Evolutionary conservation across 2,888 invertebrate species (phyloP).

Genomic region (Artemia sinica): DNA sequence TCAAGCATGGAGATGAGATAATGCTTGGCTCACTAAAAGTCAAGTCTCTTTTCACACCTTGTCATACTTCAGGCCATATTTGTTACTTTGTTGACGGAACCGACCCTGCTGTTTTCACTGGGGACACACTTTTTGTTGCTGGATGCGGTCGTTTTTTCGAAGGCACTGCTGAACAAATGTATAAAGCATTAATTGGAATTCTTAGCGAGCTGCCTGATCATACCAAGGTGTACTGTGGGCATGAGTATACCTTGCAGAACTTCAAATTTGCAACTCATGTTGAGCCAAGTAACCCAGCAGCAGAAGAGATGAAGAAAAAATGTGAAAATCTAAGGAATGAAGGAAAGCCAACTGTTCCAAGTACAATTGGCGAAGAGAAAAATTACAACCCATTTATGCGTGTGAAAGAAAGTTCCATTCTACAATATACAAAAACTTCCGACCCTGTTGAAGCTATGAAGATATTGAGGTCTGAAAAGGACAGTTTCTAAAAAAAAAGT

Average conservation of each 20-base stretch:
- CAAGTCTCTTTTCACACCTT: conserved; percentile 75
- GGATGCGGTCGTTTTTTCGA: conserved; percentile 98
- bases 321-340: conserved; percentile 30
- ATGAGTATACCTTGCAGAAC: conserved; percentile 86
- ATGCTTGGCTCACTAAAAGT: conserved; percentile 56
- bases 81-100: conserved; percentile 60
- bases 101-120: conserved; percentile 68
- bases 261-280: conserved; percentile 68
- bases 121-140: conserved; percentile 86
- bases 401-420: conserved; percentile 46
- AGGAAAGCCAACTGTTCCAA: conserved; percentile 67
- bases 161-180: conserved; percentile 89
- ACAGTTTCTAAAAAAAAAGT: conserved; percentile 44
- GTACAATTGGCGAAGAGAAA: conserved; percentile 76
- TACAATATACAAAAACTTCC: conserved; percentile 43
- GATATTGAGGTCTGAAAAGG: conserved; percentile 58
- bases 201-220: conserved; percentile 60
- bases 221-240: conserved; percentile 89
- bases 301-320: conserved; percentile 45
- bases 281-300: conserved; percentile 59
- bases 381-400: conserved; percentile 86
- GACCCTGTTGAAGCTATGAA: conserved; percentile 61
- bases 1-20: conserved; percentile 49
- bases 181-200: conserved; percentile 56
- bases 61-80: conserved; percentile 87